These are phyloP conservation scores for Oenanthe oenanthe DNA, from an alignment of 2,113 vertebrate genomes.

Conservation along the genomic window DNA sequence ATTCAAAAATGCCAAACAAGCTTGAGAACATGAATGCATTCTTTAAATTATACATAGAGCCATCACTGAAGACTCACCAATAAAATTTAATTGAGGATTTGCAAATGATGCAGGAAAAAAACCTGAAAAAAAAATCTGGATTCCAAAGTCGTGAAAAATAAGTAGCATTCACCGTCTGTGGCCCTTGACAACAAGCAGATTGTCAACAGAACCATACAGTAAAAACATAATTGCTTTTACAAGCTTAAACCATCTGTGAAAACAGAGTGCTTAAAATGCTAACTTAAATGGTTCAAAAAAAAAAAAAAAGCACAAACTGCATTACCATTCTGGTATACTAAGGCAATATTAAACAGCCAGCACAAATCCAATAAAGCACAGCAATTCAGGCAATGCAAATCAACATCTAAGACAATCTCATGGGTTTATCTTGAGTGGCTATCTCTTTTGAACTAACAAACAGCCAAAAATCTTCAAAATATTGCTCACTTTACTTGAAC, in stretches of 20 bases:
- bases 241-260: slow-evolving; percentile 42
- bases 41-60: not conserved
- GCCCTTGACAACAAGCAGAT: slow-evolving; percentile 38
- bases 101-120: not conserved
- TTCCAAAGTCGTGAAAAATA: slow-evolving; percentile 26
- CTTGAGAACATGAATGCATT: not conserved
- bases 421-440: not conserved
- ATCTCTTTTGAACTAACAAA: not conserved
- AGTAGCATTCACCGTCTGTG: slow-evolving; percentile 20
- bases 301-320: not conserved
- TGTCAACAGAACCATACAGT: slow-evolving; percentile 22
- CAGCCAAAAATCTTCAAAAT: not conserved
- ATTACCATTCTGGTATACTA: not conserved
- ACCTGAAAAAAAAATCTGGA: not conserved
- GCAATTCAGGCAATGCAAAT: not conserved
- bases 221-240: slow-evolving; percentile 48
- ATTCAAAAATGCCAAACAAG: not conserved
- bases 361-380: slow-evolving; percentile 24
- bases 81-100: not conserved
- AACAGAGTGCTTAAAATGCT: slow-evolving; percentile 2
- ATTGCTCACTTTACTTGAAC: not conserved
- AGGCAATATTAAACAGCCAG: not conserved
- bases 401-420: not conserved
- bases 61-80: not conserved
- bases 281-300: not conserved